Conservation (phyloP, 2,113 vertebrate species). For the Gopherus evgoodei region DNA sequence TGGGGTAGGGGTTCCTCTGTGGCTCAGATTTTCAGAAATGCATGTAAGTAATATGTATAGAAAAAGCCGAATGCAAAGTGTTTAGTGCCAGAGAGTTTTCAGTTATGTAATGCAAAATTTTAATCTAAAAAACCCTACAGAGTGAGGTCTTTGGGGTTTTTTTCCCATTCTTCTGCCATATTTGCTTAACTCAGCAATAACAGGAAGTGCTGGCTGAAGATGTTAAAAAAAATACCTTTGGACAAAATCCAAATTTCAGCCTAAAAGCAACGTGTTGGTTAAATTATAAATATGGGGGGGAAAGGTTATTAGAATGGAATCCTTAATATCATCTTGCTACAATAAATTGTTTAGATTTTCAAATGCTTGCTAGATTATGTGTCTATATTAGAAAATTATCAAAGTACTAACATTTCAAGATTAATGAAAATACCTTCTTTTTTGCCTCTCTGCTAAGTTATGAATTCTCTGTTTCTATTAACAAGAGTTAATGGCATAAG, state of each 20-base stretch:
- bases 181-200: background rate
- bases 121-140: background rate
- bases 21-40: background rate
- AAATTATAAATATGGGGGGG: background rate
- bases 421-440: background rate
- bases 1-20: accelerated
- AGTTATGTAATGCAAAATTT: background rate
- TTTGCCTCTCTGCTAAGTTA: background rate
- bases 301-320: background rate
- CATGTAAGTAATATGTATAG: background rate
- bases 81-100: background rate
- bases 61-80: background rate
- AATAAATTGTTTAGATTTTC: background rate
- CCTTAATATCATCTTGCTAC: background rate
- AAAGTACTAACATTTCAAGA: background rate
- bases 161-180: background rate
- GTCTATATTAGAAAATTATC: background rate
- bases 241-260: background rate
- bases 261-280: background rate
- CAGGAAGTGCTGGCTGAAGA: background rate
- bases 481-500: background rate
- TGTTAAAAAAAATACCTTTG: background rate
- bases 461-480: background rate
- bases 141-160: background rate
- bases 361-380: background rate